A percentile compares a stretch with the other conserved stretches of the same genome.
These are phyloP conservation scores for Garrulus glandarius DNA, from an alignment of 2,797 vertebrate species.

Conservation along the genomic window DNA sequence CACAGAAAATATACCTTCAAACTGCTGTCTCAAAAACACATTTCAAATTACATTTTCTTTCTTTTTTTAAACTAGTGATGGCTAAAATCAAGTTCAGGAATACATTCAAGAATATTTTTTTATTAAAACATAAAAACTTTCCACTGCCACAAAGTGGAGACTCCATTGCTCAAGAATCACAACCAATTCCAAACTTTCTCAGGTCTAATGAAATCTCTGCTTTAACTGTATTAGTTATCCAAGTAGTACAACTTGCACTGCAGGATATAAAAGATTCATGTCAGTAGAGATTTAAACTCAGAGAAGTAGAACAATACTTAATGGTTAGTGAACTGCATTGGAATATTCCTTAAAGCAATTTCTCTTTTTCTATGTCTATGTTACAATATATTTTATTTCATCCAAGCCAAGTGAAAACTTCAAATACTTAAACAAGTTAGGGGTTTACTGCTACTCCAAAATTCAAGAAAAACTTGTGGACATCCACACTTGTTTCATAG, in stretches of 20 bases:
- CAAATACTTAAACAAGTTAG: background rate
- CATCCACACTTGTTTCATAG: background rate
- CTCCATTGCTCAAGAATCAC: background rate
- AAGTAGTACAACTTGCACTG: conserved; percentile 40
- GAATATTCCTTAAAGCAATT: conserved; percentile 43
- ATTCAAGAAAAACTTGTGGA: background rate
- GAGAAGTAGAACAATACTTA: conserved; percentile 31
- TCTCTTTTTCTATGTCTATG: background rate
- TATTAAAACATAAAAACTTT: background rate
- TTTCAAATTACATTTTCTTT: background rate
- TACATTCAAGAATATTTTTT: background rate
- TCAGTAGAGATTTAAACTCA: conserved; percentile 47
- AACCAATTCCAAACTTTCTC: background rate
- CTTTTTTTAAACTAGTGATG: background rate
- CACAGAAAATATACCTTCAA: background rate
- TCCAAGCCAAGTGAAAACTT: background rate
- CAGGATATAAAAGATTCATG: conserved; percentile 48
- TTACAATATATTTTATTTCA: background rate
- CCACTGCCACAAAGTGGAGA: background rate
- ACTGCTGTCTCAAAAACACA: background rate
- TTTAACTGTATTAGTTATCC: conserved; percentile 13
- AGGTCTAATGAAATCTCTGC: conserved; percentile 3
- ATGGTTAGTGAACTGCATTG: conserved; percentile 34
- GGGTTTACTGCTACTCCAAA: background rate
- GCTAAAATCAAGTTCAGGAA: background rate